Evolutionary conservation across 2,113 vertebrate genomes (phyloP).

Genomic region (Kryptolebias marmoratus): DNA sequence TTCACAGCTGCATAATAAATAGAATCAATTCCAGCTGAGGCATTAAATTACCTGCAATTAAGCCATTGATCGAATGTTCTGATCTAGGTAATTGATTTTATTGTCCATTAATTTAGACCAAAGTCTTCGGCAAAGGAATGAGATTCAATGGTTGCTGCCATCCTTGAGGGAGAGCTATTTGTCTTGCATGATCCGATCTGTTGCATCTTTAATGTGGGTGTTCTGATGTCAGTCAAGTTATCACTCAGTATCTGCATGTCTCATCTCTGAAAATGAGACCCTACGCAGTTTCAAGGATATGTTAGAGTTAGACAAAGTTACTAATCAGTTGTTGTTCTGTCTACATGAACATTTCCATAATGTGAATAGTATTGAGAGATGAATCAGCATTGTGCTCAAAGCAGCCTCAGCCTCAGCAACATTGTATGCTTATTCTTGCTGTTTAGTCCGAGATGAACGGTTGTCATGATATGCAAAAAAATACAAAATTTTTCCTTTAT

Average conservation of each 20-base stretch:
- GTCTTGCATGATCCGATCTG: conserved; percentile 47
- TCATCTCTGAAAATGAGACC: conserved; percentile 17
- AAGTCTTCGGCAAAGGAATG: conserved; percentile 29
- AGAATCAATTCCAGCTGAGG: conserved; percentile 74
- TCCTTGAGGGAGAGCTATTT: conserved; percentile 38
- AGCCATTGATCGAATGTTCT: conserved; percentile 71
- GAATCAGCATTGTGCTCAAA: neutral
- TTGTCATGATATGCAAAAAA: too few relatives aligned
- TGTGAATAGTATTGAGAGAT: too few relatives aligned
- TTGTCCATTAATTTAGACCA: conserved; percentile 72
- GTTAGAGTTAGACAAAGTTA: neutral
- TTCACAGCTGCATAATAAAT: conserved; percentile 73
- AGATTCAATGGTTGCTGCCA: conserved; percentile 39
- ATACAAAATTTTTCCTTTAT: too few relatives aligned
- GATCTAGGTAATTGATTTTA: conserved; percentile 77
- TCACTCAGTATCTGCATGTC: conserved; percentile 22
- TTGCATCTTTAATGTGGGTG: conserved; percentile 46
- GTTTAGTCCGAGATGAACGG: too few relatives aligned
- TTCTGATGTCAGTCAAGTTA: conserved; percentile 26
- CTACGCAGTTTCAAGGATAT: conserved; percentile 19
- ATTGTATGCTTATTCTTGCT: too few relatives aligned
- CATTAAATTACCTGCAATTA: conserved; percentile 77
- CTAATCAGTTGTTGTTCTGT: too few relatives aligned
- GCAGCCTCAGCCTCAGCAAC: neutral
- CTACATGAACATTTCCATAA: too few relatives aligned